Evolutionary conservation across 2,888 invertebrate species (phyloP), one percentile per base, ranked within the genome.

Genomic region (Steinernema scapterisci): DNA sequence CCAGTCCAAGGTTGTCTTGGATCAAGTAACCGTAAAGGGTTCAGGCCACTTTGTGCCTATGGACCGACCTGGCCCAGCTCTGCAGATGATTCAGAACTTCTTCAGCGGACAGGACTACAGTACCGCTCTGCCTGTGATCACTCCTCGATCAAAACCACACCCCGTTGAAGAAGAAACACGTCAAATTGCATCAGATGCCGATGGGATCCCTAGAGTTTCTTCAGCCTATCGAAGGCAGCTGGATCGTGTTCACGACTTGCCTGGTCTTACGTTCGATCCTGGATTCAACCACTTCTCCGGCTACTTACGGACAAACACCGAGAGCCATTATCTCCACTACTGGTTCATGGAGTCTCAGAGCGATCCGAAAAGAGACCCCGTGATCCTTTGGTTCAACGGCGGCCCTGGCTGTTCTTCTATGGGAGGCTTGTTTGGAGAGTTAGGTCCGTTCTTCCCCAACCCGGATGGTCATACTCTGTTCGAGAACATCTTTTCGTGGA

Each of bases 211-310:
- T 19, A 48, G 13, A 13, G 7, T 6, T 6, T 38, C 38, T 9
- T 38, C 38, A 16, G 48, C 48, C 13, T 5, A 48, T 13, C 48
- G 48, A 5, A 48, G 19, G 19, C n/a, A 5, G 5, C 5, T 48
- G 79, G 85, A 84, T 44, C 78, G 76, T 27, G 78, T 85, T 48
- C 80, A 76, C 73, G 72, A 77, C 7, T 79, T 85, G 44, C 85
- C 85, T 25, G 85, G 85, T 45, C 77, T 80, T 9, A 85, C 85
- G n/a, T 85, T 76, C 77, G 70, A 78, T 9, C 78, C 81, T 1
- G 76, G 76, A 25, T 90, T 89, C 87, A 86, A 85, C 72, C 89
- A 89, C 45, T 89, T 88, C 77, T 89, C 89, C 11, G 89, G 89
- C 70, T 85, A 85, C 63, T 78, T 85, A 19, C 73, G 77, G 13